Evolutionary conservation across 2,888 invertebrate genomes (phyloP).

Genomic region (Drosophila prolongata): DNA sequence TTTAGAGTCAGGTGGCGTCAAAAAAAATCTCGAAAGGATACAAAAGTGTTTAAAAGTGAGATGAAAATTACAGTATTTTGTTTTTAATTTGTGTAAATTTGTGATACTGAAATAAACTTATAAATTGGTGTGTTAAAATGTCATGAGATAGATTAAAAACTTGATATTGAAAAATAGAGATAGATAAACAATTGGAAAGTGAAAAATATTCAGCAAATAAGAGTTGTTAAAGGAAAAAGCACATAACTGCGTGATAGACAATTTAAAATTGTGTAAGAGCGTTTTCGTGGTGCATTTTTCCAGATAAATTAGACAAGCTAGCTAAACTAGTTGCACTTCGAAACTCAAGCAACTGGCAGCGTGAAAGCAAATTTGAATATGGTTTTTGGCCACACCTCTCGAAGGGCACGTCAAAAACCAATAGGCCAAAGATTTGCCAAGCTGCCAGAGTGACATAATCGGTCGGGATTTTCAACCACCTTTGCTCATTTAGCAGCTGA

Average conservation of each 20-base stretch:
- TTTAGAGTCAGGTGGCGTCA: neutral
- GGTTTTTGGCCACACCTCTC: slow-evolving; percentile 31
- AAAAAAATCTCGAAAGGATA: neutral
- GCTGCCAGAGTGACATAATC: slow-evolving; percentile 26
- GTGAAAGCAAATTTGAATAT: slow-evolving; percentile 44
- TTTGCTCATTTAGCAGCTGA: slow-evolving; percentile 28
- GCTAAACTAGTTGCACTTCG: neutral
- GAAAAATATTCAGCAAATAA: neutral
- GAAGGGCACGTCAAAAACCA: slow-evolving; percentile 21
- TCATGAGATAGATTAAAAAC: no score
- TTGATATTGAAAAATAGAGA: neutral
- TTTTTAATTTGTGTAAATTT: no score
- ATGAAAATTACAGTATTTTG: no score
- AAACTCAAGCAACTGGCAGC: neutral
- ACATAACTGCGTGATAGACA: neutral
- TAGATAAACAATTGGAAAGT: neutral
- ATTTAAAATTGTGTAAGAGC: neutral
- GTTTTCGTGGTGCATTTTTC: slow-evolving; percentile 4
- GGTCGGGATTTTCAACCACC: slow-evolving; percentile 14
- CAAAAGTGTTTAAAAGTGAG: no score
- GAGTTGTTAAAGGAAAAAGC: neutral
- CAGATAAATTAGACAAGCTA: neutral
- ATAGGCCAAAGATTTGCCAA: slow-evolving; percentile 19
- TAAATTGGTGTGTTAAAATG: no score
- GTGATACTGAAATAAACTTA: no score